A percentile compares a stretch with the other conserved stretches of the same genome.
Evolutionary conservation across 2,888 invertebrate genomes (phyloP).

Genomic region (Epistrophe grossulariae): DNA sequence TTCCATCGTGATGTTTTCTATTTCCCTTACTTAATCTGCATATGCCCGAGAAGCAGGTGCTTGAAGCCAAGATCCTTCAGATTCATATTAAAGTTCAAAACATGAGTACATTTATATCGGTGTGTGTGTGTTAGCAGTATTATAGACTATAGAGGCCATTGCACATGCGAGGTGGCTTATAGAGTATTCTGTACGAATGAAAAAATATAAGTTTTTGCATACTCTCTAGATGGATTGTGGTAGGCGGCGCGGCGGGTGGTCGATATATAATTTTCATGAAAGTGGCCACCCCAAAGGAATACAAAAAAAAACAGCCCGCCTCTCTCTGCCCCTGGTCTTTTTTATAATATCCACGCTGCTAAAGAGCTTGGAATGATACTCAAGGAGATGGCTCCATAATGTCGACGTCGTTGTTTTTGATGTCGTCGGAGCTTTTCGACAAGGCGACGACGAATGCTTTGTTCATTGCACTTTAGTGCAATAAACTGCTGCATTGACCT

Average conservation of each 20-base stretch:
- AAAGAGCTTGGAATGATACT: conserved; percentile 36
- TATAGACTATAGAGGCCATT: conserved; percentile 69
- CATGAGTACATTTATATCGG: neutral
- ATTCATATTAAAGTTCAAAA: conserved; percentile 57
- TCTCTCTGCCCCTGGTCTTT: neutral
- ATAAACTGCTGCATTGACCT: conserved; percentile 82
- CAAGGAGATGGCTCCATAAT: conserved; percentile 53
- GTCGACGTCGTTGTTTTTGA: conserved; percentile 50
- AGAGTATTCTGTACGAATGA: conserved; percentile 20
- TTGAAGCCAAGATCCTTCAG: conserved; percentile 35
- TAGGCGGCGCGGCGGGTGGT: conserved; percentile 29
- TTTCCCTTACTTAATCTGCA: neutral
- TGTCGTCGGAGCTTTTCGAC: conserved; percentile 57
- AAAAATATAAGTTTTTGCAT: conserved; percentile 52
- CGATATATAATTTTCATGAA: conserved; percentile 2
- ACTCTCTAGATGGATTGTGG: conserved; percentile 50
- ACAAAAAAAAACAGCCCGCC: conserved; percentile 13
- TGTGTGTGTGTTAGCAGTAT: conserved; percentile 37
- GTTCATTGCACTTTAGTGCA: conserved; percentile 77
- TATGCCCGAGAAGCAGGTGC: conserved; percentile 1
- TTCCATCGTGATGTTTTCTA: conserved; percentile 9
- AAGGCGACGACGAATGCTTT: conserved; percentile 32
- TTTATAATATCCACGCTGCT: neutral
- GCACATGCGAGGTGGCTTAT: conserved; percentile 64
- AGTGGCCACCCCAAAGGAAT: neutral